Evolutionary conservation across 2,888 invertebrate genomes (phyloP), one percentile per base, ranked within the genome.

Genomic region (Synanthedon formicaeformis): DNA sequence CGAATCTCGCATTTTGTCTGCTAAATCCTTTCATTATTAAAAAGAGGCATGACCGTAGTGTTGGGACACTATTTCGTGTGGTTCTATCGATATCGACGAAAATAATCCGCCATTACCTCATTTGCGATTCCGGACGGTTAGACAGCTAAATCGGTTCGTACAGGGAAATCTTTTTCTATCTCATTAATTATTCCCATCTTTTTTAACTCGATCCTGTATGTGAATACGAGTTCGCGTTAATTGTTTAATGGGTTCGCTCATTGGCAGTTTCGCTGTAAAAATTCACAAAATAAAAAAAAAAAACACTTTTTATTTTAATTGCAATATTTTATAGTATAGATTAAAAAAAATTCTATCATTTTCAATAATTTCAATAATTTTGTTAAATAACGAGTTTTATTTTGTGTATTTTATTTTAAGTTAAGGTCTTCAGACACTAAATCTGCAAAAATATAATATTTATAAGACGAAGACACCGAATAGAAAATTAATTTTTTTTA

Each of bases 21-120:
- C 71, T 60, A 76, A 86, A 84, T 78, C 80, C 83, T 75, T 84
- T 69, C 76, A 86, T 86, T 85, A 85, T 83, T 83, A 82, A 85
- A 81, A 81, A 79, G 78, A 78, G 73, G 71, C 71, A 75, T 68
- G 57, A 60, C 67, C 58, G 59, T 72, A 81, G 79, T 72, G 82
- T 60, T 60, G 81, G 61, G 65, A 59, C 58, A 50, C 48, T 13
- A 14, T n/a, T 13, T 53, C 59, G 53, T n/a, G 23, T 14, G 48
- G 13, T 40, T 11, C 2, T 54, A 55, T 55, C 60, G 66, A 68
- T 60, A 71, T 73, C 74, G 77, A 77, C 70, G 67, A 65, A 71
- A 67, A 68, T 66, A 69, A 62, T 12, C 13, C 12, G 27, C 12
- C 40, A 3, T 50, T 50, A 56, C 41, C 63, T 63, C 60, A 73